Base-by-base conservation (phyloP, 2,113 vertebrate species). In the Xiphophorus maculatus region DNA sequence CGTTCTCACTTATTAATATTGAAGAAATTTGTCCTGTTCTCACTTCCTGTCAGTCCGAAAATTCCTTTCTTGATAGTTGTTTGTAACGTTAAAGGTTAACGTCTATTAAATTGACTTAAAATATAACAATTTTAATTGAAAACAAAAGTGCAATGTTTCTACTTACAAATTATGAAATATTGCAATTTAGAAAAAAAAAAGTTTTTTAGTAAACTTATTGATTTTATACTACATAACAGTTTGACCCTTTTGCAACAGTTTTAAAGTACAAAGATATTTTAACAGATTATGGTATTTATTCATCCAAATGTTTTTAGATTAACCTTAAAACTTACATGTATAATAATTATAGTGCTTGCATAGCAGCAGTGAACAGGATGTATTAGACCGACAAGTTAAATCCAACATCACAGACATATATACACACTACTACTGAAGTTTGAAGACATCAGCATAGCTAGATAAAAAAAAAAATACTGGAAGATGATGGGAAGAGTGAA, bases 1-100 rank as follows among this genome's bases (percentile, higher is more conserved):
- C 87, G 87, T 93, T 93, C 91, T 87, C 88, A 91, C 90, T 83
- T 93, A 74, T 77, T 89, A 75, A 79, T 88, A 89, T 90, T 88
- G 91, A 86, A 87, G 35, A 89, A 92, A 92, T 91, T 84, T 80
- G 86, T 87, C 85, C 66, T 69, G 86, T 89, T 92, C 83, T 84
- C 88, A 75, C 89, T 87, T 54, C 54, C 48, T 81, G 72, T 79
- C 72, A 89, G 63, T 87, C 79, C 66, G 37, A 84, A 72, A 54
- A 70, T 28, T 66, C 63, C 62, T 65, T 29, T 10, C 15, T 64
- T 30, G 42, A 37, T 40, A 77, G 11, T n/a, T 54, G 77, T 75
- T 32, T 70, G 64, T 30, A 30, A 85, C 10, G 70, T 74, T 33
- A 79, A 79, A 76, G 6, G 35, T 37, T 54, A 30, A 65, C 33